Evolutionary conservation across 2,113 vertebrate species (phyloP).

Genomic region (Triplophysa rosa): DNA sequence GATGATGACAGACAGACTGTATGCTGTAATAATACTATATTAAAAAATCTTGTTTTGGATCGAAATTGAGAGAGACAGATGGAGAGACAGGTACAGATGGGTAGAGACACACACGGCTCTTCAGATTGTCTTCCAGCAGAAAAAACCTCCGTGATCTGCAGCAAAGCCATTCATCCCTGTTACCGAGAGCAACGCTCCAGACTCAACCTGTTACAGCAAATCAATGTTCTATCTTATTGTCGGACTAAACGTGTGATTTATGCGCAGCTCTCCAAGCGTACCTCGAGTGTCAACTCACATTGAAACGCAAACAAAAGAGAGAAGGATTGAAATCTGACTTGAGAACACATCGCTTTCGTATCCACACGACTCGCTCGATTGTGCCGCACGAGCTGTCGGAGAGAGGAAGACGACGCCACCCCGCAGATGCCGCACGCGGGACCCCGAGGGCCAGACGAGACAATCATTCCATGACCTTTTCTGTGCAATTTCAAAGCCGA

Average conservation of each 20-base stretch:
- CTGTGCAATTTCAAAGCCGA: slow-evolving; percentile 35
- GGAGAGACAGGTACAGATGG: neutral
- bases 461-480: slow-evolving; percentile 12
- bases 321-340: neutral
- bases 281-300: slow-evolving; percentile 22
- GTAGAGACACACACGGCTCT: neutral
- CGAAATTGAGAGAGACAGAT: neutral
- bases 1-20: too few species aligned
- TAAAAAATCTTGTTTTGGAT: neutral
- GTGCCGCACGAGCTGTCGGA: neutral
- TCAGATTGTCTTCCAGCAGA: neutral
- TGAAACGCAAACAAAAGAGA: slow-evolving; percentile 12
- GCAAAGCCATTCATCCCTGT: slow-evolving; percentile 55
- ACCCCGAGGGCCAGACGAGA: neutral
- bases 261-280: slow-evolving; percentile 60
- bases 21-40: too few species aligned
- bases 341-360: neutral
- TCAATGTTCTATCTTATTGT: slow-evolving; percentile 62
- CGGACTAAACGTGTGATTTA: slow-evolving; percentile 66
- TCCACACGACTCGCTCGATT: neutral
- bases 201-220: slow-evolving; percentile 59
- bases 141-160: slow-evolving; percentile 30
- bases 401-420: neutral
- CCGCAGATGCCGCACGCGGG: neutral
- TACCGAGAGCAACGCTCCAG: slow-evolving; percentile 49